Base-by-base conservation (phyloP, 1,140 invertebrate genomes). In the Zophobas morio region DNA sequence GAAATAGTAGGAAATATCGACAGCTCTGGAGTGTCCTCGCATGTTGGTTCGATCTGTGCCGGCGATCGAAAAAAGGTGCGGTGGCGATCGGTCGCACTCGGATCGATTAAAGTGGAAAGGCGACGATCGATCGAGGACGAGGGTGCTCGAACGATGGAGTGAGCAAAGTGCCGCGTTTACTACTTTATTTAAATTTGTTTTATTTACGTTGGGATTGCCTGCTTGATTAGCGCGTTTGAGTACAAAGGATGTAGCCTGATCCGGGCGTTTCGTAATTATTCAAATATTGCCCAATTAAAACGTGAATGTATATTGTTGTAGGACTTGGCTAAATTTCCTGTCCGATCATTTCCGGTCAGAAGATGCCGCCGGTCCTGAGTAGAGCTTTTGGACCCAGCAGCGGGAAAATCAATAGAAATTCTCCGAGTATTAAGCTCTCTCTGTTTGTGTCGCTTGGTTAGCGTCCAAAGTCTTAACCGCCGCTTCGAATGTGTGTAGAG, bases 361-460 rank as follows among this genome's bases (percentile, higher is more conserved):
- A 66, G 60, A 42, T 40, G 60, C 40, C 39, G n/a, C 6, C 4
- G 60, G 20, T n/a, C 39, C 33, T n/a, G 60, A 66, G 37, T 66
- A 20, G 60, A 66, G 60, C 60, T 66, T 66, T 66, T 39, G 60
- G 60, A 66, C 60, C 60, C 39, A 66, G 60, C 60, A 39, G 60
- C 60, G 60, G 60, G 60, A 66, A 66, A 66, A 66, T 66, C 60
- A 66, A 66, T 66, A 66, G 60, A 20, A 66, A 66, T 66, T 66
- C 60, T 66, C 60, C 42, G 6, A 46, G 60, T 66, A 46, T 66
- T 66, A 66, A 42, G 8, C 60, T 66, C 60, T 66, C 60, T 66
- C 49, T 51, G 20, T 51, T 51, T 51, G 39, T 66, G n/a, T 37
- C 57, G 34, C 57, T 63, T 66, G 39, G 37, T 33, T 20, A 37